Base-by-base conservation (phyloP, 1,140 invertebrate species). In the Lutraria rhynchaena region DNA sequence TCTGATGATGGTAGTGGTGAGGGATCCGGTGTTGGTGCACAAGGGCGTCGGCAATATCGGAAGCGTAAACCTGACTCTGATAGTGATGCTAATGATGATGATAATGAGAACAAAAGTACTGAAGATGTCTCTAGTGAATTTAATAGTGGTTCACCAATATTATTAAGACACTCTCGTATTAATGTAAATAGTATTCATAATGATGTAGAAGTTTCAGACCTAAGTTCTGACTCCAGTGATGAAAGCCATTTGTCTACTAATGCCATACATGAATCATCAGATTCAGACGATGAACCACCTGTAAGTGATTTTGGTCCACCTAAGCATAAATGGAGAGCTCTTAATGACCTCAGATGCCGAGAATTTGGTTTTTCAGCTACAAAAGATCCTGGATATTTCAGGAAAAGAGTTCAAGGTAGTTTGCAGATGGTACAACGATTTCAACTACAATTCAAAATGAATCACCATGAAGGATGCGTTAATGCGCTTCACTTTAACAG, bases 401-500 rank as follows among this genome's bases (percentile, higher is more conserved):
- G 95, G 69, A 93, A 94, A 58, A 94, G 94, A 46, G 96, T 95
- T 91, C 97, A 97, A 89, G 95, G 95, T 11, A 97, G 97, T 27
- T 93, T 97, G 31, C 95, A 96, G 88, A 95, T 95, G 84, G 96
- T 97, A 9, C 95, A 98, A 91, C 94, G 96, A 82, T 92, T 99
- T 87, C 94, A 97, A 89, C 93, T 97, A 37, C 94, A 96, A 91
- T 94, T 95, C 84, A 95, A 95, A 89, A 93, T 99, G 87, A 94
- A 95, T 41, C 94, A 95, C 83, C 97, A 99, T 93, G 93, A 93
- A 87, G 97, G 97, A 53, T 98, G 98, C 94, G 97, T 99, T 13
- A 99, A 99, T 94, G 95, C 96, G 57, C 94, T 99, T 49, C 95
- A 97, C 93, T 99, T 99, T 91, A 98, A 98, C 93, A 94, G 94